Base-by-base conservation (phyloP, 2,797 vertebrate genomes). In the Toxotes lorentzi region DNA sequence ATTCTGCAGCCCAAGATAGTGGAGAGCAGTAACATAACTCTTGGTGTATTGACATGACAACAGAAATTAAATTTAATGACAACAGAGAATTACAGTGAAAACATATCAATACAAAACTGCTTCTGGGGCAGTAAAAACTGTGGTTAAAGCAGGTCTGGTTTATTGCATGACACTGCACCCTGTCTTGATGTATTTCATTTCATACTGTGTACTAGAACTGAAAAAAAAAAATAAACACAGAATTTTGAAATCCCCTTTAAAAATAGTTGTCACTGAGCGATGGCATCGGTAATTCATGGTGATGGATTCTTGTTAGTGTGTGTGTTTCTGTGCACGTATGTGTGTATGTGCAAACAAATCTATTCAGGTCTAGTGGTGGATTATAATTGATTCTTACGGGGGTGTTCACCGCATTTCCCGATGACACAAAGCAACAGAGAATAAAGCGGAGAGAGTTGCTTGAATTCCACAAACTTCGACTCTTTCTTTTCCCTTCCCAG, bases 401-500 rank as follows among this genome's bases (percentile, higher is more conserved):
- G 12, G 48, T 71, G 11, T 34, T 64, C 11, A n/a, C 47, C 41
- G 17, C 23, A 45, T 66, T 58, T 69, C 63, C 47, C 45, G 7
- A 10, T 35, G 53, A 59, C 41, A 61, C 34, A 79, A 53, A 35
- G 14, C 21, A 69, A 63, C 9, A 79, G 2, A 27, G 5, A 62
- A 54, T 50, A 21, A 32, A 69, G 47, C 13, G 32, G 2, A 21
- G 4, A 38, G 2, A 23, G 4, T 45, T 40, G 50, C 63, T 47
- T 35, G 43, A 30, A 34, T 45, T 45, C 54, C 51, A 32, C 76
- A 69, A 57, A 75, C 43, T 35, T 72, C 19, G 35, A 41, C 51
- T 54, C 8, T 27, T 63, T 68, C 40, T 23, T n/a, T 62, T 77
- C 40, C 45, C 17, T 60, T 76, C 47, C 24, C 75, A 43, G 47